These are phyloP conservation scores for Acanthisitta chloris DNA, from an alignment of 2,113 vertebrate genomes.

Conservation along the genomic window DNA sequence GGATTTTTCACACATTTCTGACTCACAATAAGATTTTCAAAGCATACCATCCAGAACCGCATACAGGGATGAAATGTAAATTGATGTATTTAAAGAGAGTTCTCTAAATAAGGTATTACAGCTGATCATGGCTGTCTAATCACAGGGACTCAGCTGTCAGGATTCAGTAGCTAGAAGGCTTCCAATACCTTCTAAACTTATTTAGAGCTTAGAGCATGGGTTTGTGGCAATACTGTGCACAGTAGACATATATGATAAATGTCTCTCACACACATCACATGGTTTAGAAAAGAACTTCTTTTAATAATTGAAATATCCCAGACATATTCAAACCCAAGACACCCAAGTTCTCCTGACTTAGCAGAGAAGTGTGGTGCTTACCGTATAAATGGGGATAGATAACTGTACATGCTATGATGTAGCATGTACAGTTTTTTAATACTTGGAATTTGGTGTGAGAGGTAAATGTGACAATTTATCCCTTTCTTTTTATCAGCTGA, in stretches of 20 bases:
- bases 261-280: background rate
- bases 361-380: background rate
- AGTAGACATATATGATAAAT: background rate
- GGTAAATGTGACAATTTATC: background rate
- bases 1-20: background rate
- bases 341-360: background rate
- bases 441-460: background rate
- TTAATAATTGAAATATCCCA: background rate
- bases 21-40: background rate
- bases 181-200: background rate
- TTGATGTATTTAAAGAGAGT: background rate
- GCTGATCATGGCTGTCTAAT: background rate
- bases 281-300: background rate
- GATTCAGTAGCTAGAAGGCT: background rate
- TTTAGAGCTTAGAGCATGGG: background rate
- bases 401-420: background rate
- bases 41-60: background rate
- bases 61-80: background rate
- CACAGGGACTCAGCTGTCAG: background rate
- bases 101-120: background rate
- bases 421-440: background rate
- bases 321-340: background rate
- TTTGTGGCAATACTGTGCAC: background rate
- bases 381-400: accelerated
- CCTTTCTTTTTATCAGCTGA: background rate